phyloP scores from a whole-genome alignment of 2,113 vertebrate genomes.

The Lampris megalopsis region DNA sequence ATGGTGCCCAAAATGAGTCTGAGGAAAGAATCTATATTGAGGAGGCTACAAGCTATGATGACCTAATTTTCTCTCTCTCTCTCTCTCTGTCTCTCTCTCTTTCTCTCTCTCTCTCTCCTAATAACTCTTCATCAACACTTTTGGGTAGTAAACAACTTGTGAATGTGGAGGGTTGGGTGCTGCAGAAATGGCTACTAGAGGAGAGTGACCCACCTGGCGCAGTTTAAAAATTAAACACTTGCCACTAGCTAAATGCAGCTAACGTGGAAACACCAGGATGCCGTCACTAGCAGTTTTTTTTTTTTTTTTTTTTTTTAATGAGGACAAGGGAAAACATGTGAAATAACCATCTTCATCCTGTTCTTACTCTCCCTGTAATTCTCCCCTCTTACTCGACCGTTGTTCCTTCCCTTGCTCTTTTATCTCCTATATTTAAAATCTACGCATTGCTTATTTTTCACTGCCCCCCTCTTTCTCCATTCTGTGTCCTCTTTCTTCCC shows the following conservation, averaged over 20 bases:
- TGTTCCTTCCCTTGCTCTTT: background rate
- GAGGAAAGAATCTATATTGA: background rate
- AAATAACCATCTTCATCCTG: too few relatives aligned
- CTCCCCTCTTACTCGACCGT: background rate
- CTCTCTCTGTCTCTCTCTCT: background rate
- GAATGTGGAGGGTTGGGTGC: too few relatives aligned
- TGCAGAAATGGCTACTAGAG: too few relatives aligned
- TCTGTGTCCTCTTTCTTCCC: background rate
- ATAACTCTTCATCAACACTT: too few relatives aligned
- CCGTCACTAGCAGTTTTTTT: too few relatives aligned
- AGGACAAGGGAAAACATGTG: too few relatives aligned
- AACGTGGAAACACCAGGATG: too few relatives aligned
- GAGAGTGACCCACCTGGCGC: too few relatives aligned
- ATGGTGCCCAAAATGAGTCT: background rate
- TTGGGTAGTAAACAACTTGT: too few relatives aligned
- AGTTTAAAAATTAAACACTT: too few relatives aligned
- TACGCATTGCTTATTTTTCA: background rate
- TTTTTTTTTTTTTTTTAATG: too few relatives aligned
- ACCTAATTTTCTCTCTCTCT: background rate
- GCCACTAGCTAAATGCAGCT: too few relatives aligned
- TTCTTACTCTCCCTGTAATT: constrained; percentile 2
- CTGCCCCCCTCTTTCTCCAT: background rate
- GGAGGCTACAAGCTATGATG: background rate
- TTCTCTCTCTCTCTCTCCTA: background rate
- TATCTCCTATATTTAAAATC: background rate